Conservation (phyloP, 2,113 vertebrate genomes). For the Sander vitreus region DNA sequence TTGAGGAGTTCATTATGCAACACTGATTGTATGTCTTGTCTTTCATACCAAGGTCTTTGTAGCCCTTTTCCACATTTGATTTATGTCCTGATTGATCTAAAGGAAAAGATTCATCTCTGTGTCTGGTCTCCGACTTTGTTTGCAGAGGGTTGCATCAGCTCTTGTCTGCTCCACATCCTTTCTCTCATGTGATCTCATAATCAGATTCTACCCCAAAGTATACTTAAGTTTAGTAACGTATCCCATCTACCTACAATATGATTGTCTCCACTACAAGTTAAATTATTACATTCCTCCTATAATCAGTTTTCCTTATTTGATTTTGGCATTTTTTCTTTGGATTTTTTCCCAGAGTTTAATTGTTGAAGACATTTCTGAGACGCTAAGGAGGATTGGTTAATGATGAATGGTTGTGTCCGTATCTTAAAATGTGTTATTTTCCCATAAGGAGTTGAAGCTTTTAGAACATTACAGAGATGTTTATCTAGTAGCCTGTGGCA, state of each 20-base stretch:
- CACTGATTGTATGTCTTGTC: slow-evolving; percentile 15
- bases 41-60: slow-evolving; percentile 39
- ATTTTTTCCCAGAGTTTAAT: background rate
- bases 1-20: slow-evolving; percentile 39
- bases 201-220: slow-evolving; percentile 41
- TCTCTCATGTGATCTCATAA: slow-evolving; percentile 53
- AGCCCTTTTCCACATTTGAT: slow-evolving; percentile 42
- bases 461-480: slow-evolving; percentile 37
- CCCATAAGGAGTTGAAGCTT: slow-evolving; percentile 1
- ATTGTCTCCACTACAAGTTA: slow-evolving; percentile 22
- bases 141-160: slow-evolving; percentile 69
- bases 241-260: background rate
- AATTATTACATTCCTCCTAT: slow-evolving; percentile 17
- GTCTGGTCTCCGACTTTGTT: slow-evolving; percentile 54
- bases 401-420: background rate
- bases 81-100: slow-evolving; percentile 55
- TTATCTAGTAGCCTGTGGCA: slow-evolving; percentile 40
- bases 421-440: slow-evolving; percentile 9
- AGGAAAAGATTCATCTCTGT: slow-evolving; percentile 35
- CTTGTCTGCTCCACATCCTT: slow-evolving; percentile 56
- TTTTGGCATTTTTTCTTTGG: background rate
- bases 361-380: background rate
- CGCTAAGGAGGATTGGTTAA: background rate
- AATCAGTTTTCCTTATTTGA: background rate
- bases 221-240: slow-evolving; percentile 49